Conservation (phyloP, 2,113 vertebrate species). For the Phalacrocorax brasilianus region DNA sequence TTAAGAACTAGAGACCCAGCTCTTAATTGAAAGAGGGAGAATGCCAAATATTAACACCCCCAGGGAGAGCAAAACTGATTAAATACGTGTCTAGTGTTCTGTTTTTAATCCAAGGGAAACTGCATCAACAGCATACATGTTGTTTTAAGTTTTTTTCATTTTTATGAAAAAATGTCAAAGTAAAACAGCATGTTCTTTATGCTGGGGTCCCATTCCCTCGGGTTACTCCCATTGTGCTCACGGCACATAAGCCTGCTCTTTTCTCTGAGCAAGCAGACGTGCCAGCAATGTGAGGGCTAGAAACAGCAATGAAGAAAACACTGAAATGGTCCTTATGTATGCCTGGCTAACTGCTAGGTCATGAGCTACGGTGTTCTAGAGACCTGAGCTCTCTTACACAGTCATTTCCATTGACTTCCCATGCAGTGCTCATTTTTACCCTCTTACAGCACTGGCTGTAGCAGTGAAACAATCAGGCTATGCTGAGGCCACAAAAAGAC, state of each 20-base stretch:
- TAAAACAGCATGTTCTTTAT: constrained; percentile 54
- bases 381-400: neutral
- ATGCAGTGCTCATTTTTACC: accelerated
- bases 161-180: constrained; percentile 32
- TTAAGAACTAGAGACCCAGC: constrained; percentile 25
- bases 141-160: constrained; percentile 53
- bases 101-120: constrained; percentile 56
- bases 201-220: neutral
- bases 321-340: neutral
- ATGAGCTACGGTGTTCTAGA: neutral
- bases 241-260: neutral
- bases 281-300: neutral
- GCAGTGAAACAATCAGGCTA: neutral
- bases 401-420: neutral
- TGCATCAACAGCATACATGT: neutral
- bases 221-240: neutral
- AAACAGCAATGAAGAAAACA: neutral
- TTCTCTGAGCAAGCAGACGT: accelerated
- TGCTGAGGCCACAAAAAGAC: neutral
- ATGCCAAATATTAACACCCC: constrained; percentile 59
- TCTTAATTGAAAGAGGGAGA: constrained; percentile 37
- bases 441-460: neutral
- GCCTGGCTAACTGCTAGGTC: neutral
- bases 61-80: constrained; percentile 57
- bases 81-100: constrained; percentile 57